Conservation (phyloP, 2,888 invertebrate genomes). For the Trachelus tabidus region DNA sequence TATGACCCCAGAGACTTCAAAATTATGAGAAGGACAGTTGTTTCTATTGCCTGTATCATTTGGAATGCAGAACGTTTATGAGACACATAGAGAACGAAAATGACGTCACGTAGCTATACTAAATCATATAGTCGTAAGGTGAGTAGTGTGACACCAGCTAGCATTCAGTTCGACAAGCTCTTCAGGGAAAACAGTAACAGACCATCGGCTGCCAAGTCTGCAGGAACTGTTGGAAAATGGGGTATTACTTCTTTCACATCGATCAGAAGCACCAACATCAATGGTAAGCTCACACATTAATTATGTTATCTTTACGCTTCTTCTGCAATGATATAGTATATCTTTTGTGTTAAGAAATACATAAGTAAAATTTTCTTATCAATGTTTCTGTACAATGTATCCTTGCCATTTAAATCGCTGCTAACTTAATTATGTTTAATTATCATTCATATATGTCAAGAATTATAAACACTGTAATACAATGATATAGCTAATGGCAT, state of each 20-base stretch:
- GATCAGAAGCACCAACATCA: conserved; percentile 79
- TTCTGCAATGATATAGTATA: not conserved
- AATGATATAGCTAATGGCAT: not conserved
- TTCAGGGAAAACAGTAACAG: conserved; percentile 85
- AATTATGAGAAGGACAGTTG: conserved; percentile 42
- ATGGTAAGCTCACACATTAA: conserved; percentile 69
- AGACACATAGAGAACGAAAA: conserved; percentile 41
- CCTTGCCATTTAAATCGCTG: not conserved
- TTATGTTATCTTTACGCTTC: not conserved
- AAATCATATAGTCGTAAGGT: conserved; percentile 63
- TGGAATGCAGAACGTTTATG: conserved; percentile 46
- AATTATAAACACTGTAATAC: not conserved
- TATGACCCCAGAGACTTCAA: conserved; percentile 18
- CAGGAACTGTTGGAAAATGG: conserved; percentile 94
- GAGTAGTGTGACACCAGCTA: conserved; percentile 64
- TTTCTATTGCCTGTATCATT: conserved; percentile 38
- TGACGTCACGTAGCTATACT: conserved; percentile 63
- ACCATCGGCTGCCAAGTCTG: conserved; percentile 88
- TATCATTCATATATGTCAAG: not conserved
- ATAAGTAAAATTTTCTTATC: not conserved
- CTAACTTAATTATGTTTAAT: not conserved
- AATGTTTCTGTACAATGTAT: not conserved
- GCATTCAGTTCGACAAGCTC: conserved; percentile 75
- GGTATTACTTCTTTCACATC: conserved; percentile 94
- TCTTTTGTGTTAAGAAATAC: not conserved